Evolutionary conservation across 2,888 invertebrate species (phyloP).

Genomic region (Eupithecia tripunctaria): DNA sequence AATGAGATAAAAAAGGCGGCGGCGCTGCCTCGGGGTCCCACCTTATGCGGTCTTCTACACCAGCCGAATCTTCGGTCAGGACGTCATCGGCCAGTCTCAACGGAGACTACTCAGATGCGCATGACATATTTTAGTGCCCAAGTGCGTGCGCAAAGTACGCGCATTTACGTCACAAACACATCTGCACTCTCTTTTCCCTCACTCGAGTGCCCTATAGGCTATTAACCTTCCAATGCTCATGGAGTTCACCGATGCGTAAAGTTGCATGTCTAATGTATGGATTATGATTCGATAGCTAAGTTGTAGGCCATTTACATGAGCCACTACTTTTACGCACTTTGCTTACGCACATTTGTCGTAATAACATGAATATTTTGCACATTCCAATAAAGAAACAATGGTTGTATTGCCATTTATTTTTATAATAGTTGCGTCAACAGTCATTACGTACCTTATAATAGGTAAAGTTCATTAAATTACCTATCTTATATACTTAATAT

Average conservation of each 20-base stretch:
- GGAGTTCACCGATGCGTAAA: neutral
- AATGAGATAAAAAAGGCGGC: no score
- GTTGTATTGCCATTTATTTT: neutral
- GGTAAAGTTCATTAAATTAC: neutral
- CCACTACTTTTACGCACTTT: conserved; percentile 1
- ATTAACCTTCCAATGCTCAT: neutral
- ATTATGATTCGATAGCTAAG: neutral
- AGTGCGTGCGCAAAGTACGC: no score
- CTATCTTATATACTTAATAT: no score
- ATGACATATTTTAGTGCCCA: no score
- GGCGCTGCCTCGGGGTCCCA: no score
- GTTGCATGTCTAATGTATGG: conserved; percentile 8
- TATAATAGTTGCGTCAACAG: neutral
- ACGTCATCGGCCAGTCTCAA: no score
- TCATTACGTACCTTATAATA: neutral
- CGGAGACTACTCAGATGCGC: no score
- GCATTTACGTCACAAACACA: no score
- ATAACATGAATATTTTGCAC: neutral
- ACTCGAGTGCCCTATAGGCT: neutral
- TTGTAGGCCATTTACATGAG: neutral
- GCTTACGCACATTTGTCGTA: neutral
- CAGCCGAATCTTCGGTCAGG: no score
- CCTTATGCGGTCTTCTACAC: neutral
- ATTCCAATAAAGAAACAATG: neutral
- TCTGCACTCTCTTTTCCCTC: no score